phyloP scores from a whole-genome alignment of 2,888 invertebrate species.

The Eilema griseolum region DNA sequence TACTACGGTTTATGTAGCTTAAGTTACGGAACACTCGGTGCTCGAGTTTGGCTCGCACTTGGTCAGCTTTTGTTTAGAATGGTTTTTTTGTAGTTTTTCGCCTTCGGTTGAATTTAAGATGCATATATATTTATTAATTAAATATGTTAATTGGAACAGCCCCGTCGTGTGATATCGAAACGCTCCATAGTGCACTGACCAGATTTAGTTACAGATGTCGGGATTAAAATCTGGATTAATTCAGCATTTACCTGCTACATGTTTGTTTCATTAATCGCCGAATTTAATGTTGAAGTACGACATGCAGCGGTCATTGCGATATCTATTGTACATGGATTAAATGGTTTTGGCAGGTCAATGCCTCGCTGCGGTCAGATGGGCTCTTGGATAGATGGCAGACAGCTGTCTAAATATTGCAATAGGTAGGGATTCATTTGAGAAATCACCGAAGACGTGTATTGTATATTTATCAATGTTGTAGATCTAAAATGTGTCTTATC shows the following conservation, averaged over 20 bases:
- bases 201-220: constrained; percentile 15
- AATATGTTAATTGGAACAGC: background rate
- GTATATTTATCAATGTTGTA: background rate
- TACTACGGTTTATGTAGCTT: no score
- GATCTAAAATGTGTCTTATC: background rate
- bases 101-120: no score
- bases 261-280: constrained; percentile 16
- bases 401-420: background rate
- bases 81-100: no score
- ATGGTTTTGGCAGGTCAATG: background rate
- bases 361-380: background rate
- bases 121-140: background rate
- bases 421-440: background rate
- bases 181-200: background rate
- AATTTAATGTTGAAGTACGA: constrained; percentile 6
- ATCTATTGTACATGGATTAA: background rate
- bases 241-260: constrained; percentile 11
- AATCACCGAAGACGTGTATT: background rate
- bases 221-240: constrained; percentile 10
- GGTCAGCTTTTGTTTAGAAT: no score
- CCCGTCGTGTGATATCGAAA: background rate
- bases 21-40: no score
- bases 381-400: background rate
- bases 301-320: background rate
- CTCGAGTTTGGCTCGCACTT: no score